Evolutionary conservation across 2,888 invertebrate species (phyloP).

Genomic region (Synanthedon myopaeformis): DNA sequence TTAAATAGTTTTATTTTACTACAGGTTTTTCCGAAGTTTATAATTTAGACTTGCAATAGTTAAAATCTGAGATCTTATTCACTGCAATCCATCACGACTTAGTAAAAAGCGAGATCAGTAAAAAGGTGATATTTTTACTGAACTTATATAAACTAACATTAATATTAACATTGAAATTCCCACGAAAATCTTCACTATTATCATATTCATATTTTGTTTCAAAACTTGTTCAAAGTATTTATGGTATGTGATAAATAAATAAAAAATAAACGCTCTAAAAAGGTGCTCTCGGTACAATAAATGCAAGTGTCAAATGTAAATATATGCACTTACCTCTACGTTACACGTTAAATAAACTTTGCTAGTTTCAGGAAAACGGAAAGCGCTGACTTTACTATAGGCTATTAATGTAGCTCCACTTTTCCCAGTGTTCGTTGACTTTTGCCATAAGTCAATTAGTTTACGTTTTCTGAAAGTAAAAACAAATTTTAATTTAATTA

Average conservation of each 20-base stretch:
- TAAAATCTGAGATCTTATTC: too few species aligned
- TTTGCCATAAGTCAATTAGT: slow-evolving; percentile 74
- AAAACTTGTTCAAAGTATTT: too few species aligned
- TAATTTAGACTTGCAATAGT: too few species aligned
- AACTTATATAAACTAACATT: too few species aligned
- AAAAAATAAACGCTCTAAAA: background rate
- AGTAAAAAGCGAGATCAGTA: too few species aligned
- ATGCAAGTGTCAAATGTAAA: too few species aligned
- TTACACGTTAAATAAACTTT: slow-evolving; percentile 81
- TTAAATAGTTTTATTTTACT: too few species aligned
- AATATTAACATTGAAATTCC: background rate
- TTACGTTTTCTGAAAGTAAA: slow-evolving; percentile 68
- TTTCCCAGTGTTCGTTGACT: slow-evolving; percentile 67
- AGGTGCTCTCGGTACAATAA: background rate
- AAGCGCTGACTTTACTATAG: slow-evolving; percentile 77
- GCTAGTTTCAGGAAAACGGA: slow-evolving; percentile 79
- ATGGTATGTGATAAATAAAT: background rate
- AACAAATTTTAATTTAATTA: background rate
- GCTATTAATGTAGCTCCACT: slow-evolving; percentile 74
- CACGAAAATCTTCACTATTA: background rate
- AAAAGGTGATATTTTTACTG: too few species aligned
- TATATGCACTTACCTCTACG: slow-evolving; percentile 68
- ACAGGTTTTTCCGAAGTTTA: too few species aligned
- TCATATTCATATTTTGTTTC: too few species aligned
- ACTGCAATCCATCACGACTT: too few species aligned